Evolutionary conservation across 2,888 invertebrate species (phyloP).

Genomic region (Agrochola lota): DNA sequence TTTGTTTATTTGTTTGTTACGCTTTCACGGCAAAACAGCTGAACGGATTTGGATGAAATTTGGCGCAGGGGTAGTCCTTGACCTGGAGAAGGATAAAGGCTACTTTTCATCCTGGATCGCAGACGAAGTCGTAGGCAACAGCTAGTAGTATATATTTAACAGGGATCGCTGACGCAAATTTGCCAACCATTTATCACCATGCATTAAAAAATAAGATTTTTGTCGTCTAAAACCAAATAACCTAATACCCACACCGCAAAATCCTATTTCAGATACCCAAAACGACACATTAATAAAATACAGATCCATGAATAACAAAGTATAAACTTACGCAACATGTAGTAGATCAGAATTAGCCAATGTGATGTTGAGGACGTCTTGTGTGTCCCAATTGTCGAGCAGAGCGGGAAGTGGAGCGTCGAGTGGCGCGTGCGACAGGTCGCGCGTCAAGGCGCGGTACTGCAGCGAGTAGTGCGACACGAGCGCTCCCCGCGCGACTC

Average conservation of each 20-base stretch:
- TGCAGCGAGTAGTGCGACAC: constrained; percentile 87
- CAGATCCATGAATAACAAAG: constrained; percentile 35
- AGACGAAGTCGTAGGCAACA: too few relatives aligned
- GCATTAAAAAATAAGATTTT: not conserved
- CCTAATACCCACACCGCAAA: not conserved
- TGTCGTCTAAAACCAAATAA: not conserved
- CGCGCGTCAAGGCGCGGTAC: constrained; percentile 82
- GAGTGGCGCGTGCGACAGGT: constrained; percentile 79
- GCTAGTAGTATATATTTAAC: not conserved
- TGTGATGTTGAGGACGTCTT: constrained; percentile 85
- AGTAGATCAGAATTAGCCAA: constrained; percentile 86
- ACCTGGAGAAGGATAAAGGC: too few relatives aligned
- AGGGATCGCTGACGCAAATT: not conserved
- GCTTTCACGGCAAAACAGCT: too few relatives aligned
- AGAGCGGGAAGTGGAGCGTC: constrained; percentile 83
- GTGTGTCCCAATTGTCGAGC: constrained; percentile 84
- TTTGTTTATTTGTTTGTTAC: too few relatives aligned
- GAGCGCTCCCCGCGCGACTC: constrained; percentile 82
- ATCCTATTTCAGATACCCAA: not conserved
- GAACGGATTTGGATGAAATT: too few relatives aligned
- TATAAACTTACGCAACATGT: constrained; percentile 84
- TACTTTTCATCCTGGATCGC: too few relatives aligned
- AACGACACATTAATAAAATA: constrained; percentile 28
- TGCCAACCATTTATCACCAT: not conserved
- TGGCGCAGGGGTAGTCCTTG: too few relatives aligned